Conservation (phyloP, 2,888 invertebrate genomes). For the Sicus ferrugineus region DNA sequence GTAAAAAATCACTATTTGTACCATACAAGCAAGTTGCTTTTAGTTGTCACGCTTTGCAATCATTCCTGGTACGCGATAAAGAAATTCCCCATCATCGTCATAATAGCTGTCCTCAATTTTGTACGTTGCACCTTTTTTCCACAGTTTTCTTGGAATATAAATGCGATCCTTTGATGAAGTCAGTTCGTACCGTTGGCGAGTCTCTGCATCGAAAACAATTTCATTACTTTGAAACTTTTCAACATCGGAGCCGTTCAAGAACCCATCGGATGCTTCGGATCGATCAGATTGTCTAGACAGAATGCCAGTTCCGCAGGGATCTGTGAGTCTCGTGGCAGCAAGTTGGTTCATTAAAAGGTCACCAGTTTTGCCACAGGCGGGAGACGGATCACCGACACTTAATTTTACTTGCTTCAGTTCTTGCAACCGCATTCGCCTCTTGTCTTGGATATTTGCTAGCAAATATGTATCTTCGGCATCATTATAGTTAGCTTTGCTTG, state of each 20-base stretch:
- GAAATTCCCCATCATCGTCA: slow-evolving; percentile 80
- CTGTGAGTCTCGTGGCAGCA: slow-evolving; percentile 37
- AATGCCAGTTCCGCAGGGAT: slow-evolving; percentile 49
- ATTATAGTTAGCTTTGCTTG: neutral
- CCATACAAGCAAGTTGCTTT: too few species aligned
- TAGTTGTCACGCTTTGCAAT: too few species aligned
- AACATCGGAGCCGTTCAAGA: slow-evolving; percentile 32
- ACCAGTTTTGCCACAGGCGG: neutral
- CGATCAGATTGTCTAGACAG: neutral
- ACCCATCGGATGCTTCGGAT: neutral
- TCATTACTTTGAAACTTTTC: slow-evolving; percentile 56
- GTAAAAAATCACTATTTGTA: too few species aligned
- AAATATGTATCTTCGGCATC: slow-evolving; percentile 52
- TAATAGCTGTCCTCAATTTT: slow-evolving; percentile 82
- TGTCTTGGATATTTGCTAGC: slow-evolving; percentile 50
- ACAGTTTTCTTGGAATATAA: slow-evolving; percentile 73
- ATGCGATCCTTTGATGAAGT: slow-evolving; percentile 67
- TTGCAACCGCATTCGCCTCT: slow-evolving; percentile 54
- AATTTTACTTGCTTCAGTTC: slow-evolving; percentile 47
- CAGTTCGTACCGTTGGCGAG: slow-evolving; percentile 56
- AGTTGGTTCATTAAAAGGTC: slow-evolving; percentile 20
- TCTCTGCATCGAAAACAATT: slow-evolving; percentile 55
- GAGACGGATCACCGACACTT: slow-evolving; percentile 11
- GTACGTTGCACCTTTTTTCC: slow-evolving; percentile 73
- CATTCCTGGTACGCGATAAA: slow-evolving; percentile 81